A percentile compares a stretch with the other conserved stretches of the same genome.
phyloP scores from a whole-genome alignment of 2,888 invertebrate genomes.

The Diaphora mendica region DNA sequence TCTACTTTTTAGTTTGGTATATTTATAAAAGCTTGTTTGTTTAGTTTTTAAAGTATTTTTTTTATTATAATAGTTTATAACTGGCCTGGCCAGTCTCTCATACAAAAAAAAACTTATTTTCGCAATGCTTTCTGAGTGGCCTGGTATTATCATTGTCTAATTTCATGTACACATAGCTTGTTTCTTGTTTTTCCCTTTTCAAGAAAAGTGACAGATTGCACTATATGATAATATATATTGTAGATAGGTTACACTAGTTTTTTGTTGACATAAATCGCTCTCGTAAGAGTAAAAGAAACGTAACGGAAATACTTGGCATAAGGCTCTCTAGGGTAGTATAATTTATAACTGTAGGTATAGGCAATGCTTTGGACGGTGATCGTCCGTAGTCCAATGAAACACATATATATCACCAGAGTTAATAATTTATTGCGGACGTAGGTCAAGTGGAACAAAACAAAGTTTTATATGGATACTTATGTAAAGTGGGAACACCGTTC shows the following conservation, averaged over 20 bases:
- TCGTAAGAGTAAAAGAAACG: constrained; percentile 59
- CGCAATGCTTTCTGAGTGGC: no score
- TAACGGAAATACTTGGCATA: constrained; percentile 72
- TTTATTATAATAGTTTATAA: no score
- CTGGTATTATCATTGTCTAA: constrained; percentile 8
- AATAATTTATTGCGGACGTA: constrained; percentile 50
- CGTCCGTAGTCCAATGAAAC: constrained; percentile 48
- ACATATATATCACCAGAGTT: constrained; percentile 49
- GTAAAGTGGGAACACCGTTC: constrained; percentile 20
- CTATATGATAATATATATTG: constrained; percentile 41
- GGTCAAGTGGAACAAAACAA: constrained; percentile 44
- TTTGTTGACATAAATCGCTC: constrained; percentile 78
- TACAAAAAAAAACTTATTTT: no score
- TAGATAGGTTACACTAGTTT: constrained; percentile 65
- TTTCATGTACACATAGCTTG: constrained; percentile 24
- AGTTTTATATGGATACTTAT: constrained; percentile 32
- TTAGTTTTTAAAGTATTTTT: no score
- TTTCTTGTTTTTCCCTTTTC: constrained; percentile 24
- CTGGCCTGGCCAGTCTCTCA: no score
- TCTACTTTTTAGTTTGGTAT: no score
- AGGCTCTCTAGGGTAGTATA: constrained; percentile 68
- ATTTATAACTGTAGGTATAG: constrained; percentile 68
- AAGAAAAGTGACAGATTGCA: constrained; percentile 51
- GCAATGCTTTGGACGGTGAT: constrained; percentile 38
- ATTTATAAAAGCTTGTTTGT: no score